phyloP scores from a whole-genome alignment of 1,140 invertebrate genomes.

The Pemphigus obesinymphae region DNA sequence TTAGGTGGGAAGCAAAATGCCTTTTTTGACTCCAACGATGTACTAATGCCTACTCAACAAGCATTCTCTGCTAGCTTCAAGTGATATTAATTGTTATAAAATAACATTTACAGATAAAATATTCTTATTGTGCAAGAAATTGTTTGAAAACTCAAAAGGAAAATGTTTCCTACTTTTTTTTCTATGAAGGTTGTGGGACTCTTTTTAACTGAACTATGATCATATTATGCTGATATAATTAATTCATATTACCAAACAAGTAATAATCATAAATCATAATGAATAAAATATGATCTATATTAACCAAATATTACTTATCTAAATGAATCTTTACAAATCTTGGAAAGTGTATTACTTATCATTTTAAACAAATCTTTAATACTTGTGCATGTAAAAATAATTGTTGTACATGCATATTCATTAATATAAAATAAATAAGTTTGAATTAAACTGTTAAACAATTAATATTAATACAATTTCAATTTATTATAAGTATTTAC shows the following conservation, averaged over 20 bases:
- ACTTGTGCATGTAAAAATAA: no score
- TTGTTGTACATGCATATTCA: no score
- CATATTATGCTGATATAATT: not conserved
- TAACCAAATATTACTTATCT: not conserved
- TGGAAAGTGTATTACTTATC: not conserved
- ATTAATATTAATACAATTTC: no score
- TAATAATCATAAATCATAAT: not conserved
- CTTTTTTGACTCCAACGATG: constrained; percentile 25
- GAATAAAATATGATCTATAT: not conserved
- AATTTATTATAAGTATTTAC: no score
- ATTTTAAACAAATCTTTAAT: no score
- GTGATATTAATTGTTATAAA: constrained; percentile 12
- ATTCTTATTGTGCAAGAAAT: not conserved
- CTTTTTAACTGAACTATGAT: constrained; percentile 9
- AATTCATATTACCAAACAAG: not conserved
- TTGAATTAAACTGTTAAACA: no score
- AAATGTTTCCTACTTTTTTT: constrained; percentile 10
- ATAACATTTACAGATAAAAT: no score
- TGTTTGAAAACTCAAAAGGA: constrained; percentile 2
- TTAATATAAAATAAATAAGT: no score
- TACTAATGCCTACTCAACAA: constrained; percentile 29
- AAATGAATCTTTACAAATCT: not conserved
- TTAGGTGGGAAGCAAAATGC: constrained; percentile 21
- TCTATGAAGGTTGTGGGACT: constrained; percentile 29
- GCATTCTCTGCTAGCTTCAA: constrained; percentile 31